Conservation (phyloP, 2,888 invertebrate species). For the Colostygia pectinataria region DNA sequence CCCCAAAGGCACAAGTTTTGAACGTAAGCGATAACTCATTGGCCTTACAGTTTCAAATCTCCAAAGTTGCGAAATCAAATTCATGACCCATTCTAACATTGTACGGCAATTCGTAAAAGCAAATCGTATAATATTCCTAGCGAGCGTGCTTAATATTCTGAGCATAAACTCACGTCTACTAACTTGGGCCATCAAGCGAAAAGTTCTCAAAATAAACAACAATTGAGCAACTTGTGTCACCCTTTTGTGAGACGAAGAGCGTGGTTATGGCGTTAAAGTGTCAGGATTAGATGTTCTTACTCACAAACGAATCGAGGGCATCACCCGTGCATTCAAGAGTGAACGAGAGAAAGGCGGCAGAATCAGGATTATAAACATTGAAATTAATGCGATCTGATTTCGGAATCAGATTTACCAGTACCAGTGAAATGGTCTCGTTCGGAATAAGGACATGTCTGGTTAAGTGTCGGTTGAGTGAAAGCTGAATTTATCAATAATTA, state of each 20-base stretch:
- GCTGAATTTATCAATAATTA: constrained; percentile 38
- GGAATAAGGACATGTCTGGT: constrained; percentile 47
- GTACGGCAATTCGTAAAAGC: constrained; percentile 31
- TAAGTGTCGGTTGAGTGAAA: constrained; percentile 43
- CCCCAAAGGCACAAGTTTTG: constrained; percentile 53
- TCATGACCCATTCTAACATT: constrained; percentile 30
- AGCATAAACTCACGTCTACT: constrained; percentile 22
- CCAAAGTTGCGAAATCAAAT: constrained; percentile 33
- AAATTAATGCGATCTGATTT: constrained; percentile 37
- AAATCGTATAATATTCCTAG: constrained; percentile 27
- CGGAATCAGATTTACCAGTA: constrained; percentile 22
- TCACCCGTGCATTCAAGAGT: constrained; percentile 23
- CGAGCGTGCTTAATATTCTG: constrained; percentile 28
- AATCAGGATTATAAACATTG: constrained; percentile 39
- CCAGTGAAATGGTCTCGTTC: constrained; percentile 26
- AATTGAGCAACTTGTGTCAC: constrained; percentile 63
- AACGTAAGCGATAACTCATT: constrained; percentile 54
- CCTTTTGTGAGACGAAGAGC: constrained; percentile 49
- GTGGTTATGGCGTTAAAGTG: constrained; percentile 44
- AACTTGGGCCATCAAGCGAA: constrained; percentile 48
- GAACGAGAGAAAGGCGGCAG: constrained; percentile 26
- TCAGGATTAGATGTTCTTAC: constrained; percentile 45
- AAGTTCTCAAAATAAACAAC: constrained; percentile 58
- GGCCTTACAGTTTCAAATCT: constrained; percentile 36
- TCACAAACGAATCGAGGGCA: constrained; percentile 24